phyloP scores from a whole-genome alignment of 2,113 vertebrate genomes.

The Daphoenositta chrysoptera region DNA sequence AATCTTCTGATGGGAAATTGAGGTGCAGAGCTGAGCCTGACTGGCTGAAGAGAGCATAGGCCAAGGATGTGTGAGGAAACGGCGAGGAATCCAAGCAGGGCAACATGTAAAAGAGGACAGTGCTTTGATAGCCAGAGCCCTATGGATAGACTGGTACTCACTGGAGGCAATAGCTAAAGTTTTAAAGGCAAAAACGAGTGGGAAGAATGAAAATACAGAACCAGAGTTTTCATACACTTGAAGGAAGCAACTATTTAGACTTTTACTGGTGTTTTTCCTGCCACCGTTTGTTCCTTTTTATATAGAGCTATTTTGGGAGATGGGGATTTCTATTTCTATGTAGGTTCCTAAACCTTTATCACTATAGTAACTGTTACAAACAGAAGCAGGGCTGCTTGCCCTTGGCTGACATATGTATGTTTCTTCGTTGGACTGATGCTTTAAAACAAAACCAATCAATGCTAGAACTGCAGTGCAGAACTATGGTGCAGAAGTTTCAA shows the following conservation, averaged over 20 bases:
- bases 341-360: conserved; percentile 18
- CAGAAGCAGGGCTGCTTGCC: not conserved
- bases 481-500: not conserved
- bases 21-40: not conserved
- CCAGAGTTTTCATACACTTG: not conserved
- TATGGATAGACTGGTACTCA: not conserved
- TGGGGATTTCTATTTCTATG: conserved; percentile 41
- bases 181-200: not conserved
- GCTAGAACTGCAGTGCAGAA: too few relatives aligned
- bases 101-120: fast-evolving
- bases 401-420: not conserved
- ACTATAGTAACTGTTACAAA: conserved; percentile 23
- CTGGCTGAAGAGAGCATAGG: not conserved
- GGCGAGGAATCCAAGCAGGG: not conserved
- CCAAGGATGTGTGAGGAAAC: not conserved
- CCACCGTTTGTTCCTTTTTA: not conserved
- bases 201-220: not conserved
- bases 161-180: too few relatives aligned
- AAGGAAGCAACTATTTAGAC: conserved; percentile 10
- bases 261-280: conserved; percentile 11
- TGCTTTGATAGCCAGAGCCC: not conserved
- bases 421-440: not conserved
- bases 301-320: not conserved
- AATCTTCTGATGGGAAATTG: not conserved
- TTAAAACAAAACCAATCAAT: not conserved